A percentile compares a stretch with the other conserved stretches of the same genome.
Conservation (phyloP, 2,797 vertebrate species). For the Sebastes steindachneri region DNA sequence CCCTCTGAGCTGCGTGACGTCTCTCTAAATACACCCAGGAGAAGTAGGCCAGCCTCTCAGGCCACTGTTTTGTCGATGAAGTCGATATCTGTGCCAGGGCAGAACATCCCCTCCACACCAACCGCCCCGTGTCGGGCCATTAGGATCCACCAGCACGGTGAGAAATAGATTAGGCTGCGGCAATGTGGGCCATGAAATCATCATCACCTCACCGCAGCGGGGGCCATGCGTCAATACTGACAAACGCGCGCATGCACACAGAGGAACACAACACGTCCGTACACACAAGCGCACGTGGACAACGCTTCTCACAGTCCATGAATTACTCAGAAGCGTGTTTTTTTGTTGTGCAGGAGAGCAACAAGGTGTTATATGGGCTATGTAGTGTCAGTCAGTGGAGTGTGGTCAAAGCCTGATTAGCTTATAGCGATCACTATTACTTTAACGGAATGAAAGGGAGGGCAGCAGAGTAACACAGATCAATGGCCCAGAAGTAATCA, state of each 20-base stretch:
- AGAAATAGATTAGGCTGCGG: conserved; percentile 66
- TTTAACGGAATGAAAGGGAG: background rate
- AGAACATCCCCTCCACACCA: conserved; percentile 48
- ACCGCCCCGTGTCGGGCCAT: conserved; percentile 45
- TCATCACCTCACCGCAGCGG: conserved; percentile 27
- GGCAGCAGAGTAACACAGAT: background rate
- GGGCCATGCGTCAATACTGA: conserved; percentile 34
- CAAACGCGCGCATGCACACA: conserved; percentile 15
- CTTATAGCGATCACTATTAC: conserved; percentile 31
- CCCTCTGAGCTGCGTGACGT: background rate
- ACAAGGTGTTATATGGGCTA: background rate
- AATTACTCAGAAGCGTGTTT: background rate
- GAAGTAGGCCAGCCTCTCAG: conserved; percentile 70
- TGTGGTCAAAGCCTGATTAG: conserved; percentile 40
- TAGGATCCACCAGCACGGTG: conserved; percentile 56
- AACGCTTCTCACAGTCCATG: background rate
- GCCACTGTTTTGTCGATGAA: conserved; percentile 50
- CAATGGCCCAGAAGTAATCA: conserved; percentile 22
- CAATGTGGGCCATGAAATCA: conserved; percentile 62
- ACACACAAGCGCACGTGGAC: background rate
- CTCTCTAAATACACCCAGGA: conserved; percentile 57
- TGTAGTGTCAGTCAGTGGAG: conserved; percentile 14
- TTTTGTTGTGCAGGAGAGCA: background rate
- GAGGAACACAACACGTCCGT: background rate
- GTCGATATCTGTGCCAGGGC: conserved; percentile 64